These are phyloP conservation scores for Eremophila alpestris DNA, from an alignment of 2,797 vertebrate species.

Conservation along the genomic window DNA sequence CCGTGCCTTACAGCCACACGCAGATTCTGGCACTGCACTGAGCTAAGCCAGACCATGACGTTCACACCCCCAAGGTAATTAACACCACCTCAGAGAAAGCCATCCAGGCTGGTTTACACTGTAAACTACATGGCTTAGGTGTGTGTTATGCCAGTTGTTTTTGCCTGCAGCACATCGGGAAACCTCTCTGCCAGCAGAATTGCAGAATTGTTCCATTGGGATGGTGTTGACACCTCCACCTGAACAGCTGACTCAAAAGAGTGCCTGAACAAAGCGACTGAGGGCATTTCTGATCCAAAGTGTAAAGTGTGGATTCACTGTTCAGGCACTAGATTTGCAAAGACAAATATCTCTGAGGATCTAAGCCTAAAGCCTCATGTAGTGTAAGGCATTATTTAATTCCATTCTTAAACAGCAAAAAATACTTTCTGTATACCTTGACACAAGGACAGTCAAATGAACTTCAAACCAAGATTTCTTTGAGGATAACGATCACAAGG, in stretches of 20 bases:
- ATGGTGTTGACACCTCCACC: neutral
- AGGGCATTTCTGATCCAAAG: neutral
- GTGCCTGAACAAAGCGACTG: neutral
- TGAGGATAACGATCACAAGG: neutral
- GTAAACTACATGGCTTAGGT: neutral
- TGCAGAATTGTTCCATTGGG: neutral
- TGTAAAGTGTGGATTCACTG: neutral
- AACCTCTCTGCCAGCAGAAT: neutral
- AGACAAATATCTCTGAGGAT: neutral
- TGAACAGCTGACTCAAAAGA: neutral
- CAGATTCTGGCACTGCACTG: neutral
- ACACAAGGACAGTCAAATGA: neutral
- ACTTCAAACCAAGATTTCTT: neutral
- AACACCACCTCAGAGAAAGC: neutral
- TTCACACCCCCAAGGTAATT: neutral
- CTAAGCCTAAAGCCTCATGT: neutral
- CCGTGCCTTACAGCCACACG: neutral
- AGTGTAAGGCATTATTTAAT: neutral
- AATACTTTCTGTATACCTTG: accelerated
- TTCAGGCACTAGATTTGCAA: neutral
- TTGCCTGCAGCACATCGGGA: accelerated
- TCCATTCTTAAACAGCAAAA: neutral
- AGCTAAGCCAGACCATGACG: neutral
- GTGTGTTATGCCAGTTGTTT: neutral
- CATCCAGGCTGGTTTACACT: neutral